phyloP scores from a whole-genome alignment of 1,140 invertebrate genomes.

The Archegozetes longisetosus region DNA sequence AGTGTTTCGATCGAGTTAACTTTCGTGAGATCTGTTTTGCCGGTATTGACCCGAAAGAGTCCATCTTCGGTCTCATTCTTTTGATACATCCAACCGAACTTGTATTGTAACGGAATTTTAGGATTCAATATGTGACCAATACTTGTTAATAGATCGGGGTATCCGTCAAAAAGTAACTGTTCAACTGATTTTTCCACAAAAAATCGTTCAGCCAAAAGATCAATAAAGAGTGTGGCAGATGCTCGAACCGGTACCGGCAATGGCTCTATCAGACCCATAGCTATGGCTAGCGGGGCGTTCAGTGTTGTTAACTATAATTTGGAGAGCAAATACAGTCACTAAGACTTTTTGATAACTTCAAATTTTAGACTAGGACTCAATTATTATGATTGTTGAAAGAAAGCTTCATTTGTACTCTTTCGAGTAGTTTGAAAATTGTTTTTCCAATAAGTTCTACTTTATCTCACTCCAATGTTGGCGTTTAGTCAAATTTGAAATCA shows the following conservation, averaged over 20 bases:
- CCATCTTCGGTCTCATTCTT: conserved; percentile 37
- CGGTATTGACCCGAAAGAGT: conserved; percentile 33
- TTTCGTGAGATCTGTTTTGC: conserved; percentile 26
- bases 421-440: no score
- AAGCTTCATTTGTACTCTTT: no score
- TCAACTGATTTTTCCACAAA: conserved; percentile 72
- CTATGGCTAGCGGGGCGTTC: conserved; percentile 77
- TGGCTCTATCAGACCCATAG: conserved; percentile 49
- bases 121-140: conserved; percentile 15
- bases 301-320: conserved; percentile 57
- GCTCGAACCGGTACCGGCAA: conserved; percentile 59
- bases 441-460: no score
- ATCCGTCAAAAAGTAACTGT: conserved; percentile 67
- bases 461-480: no score
- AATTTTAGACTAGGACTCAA: no score
- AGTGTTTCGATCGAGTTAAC: conserved; percentile 32
- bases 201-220: conserved; percentile 70
- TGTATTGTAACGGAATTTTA: conserved; percentile 12
- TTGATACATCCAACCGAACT: conserved; percentile 20
- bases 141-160: conserved; percentile 20
- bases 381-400: no score
- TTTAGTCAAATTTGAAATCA: no score
- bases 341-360: no score
- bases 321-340: no score
- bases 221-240: conserved; percentile 69